These are phyloP conservation scores for Eulacestoma nigropectus DNA, from an alignment of 2,113 vertebrate genomes.

Conservation along the genomic window DNA sequence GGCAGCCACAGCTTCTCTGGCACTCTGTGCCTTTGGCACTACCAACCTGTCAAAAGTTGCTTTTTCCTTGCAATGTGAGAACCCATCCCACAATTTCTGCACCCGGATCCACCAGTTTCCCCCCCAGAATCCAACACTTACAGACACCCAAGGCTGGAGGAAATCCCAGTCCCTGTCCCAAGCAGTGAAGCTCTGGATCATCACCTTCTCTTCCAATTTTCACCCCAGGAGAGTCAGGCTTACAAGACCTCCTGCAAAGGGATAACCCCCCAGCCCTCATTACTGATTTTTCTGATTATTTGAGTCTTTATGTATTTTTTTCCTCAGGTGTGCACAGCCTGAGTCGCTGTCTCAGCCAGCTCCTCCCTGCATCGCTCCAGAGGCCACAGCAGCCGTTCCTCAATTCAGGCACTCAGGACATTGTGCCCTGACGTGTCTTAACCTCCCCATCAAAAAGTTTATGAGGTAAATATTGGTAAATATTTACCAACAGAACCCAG, in stretches of 20 bases:
- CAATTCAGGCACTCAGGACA: not conserved
- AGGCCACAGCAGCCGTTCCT: not conserved
- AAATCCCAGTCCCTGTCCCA: not conserved
- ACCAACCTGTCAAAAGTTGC: not conserved
- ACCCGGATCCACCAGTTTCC: not conserved
- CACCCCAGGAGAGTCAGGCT: not conserved
- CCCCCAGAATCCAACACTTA: not conserved
- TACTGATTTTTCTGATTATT: not conserved
- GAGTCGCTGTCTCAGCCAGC: not conserved
- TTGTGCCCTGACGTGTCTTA: accelerated
- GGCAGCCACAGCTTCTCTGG: not conserved
- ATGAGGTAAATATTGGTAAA: not conserved
- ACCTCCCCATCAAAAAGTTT: not conserved
- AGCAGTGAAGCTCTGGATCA: not conserved
- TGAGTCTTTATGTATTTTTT: not conserved
- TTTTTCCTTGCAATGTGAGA: not conserved
- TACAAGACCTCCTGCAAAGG: not conserved
- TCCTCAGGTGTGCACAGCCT: not conserved
- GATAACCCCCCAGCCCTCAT: not conserved
- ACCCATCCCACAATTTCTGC: not conserved
- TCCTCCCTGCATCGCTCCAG: accelerated
- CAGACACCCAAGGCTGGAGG: not conserved
- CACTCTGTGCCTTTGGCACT: not conserved
- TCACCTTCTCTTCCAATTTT: not conserved
- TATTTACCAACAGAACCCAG: not conserved